phyloP scores from a whole-genome alignment of 2,888 invertebrate genomes.

The Cheilosia urbana region DNA sequence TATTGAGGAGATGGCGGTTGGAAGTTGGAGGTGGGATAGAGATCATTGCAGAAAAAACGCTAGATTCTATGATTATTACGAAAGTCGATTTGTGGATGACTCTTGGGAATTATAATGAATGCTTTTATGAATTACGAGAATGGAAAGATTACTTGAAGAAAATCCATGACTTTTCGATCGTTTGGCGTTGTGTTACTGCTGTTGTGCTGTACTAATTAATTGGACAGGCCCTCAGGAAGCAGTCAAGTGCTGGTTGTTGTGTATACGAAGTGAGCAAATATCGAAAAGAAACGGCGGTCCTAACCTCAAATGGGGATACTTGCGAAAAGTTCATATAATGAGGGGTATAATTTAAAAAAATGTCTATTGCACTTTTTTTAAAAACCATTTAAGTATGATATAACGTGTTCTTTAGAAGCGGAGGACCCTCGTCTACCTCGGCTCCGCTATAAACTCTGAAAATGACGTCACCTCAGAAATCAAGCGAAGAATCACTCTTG shows the following conservation, averaged over 20 bases:
- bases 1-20: neutral
- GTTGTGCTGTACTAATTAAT: slow-evolving; percentile 1
- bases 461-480: too few species aligned
- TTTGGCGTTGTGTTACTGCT: neutral
- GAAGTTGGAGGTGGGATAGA: neutral
- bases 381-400: too few species aligned
- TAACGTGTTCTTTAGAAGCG: too few species aligned
- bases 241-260: neutral
- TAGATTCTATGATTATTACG: slow-evolving; percentile 63
- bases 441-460: too few species aligned
- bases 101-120: slow-evolving; percentile 70
- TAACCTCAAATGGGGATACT: too few species aligned
- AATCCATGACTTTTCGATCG: slow-evolving; percentile 27
- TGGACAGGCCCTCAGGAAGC: neutral
- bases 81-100: slow-evolving; percentile 59
- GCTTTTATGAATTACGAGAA: slow-evolving; percentile 52
- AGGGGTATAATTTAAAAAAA: too few species aligned
- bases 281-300: too few species aligned
- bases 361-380: too few species aligned
- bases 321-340: too few species aligned
- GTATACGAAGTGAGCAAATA: too few species aligned
- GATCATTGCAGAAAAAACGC: slow-evolving; percentile 59
- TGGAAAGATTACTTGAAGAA: slow-evolving; percentile 16
- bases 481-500: too few species aligned
- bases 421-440: too few species aligned